Conservation (phyloP, 2,113 vertebrate species). For the Pampusana beccarii region DNA sequence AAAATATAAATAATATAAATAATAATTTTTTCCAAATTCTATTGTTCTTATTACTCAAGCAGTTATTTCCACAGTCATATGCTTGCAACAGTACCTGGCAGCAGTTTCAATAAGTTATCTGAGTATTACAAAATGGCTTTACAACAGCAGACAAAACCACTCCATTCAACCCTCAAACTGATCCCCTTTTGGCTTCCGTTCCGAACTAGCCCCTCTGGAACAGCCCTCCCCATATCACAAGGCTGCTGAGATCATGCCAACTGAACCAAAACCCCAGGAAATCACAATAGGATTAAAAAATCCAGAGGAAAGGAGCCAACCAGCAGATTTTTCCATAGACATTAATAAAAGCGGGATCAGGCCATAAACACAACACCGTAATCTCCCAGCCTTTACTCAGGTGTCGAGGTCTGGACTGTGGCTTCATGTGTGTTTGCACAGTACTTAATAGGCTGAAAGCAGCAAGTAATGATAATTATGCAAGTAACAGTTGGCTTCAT, state of each 20-base stretch:
- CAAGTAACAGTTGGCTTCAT: conserved; percentile 13
- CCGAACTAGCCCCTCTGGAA: neutral
- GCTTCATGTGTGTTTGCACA: neutral
- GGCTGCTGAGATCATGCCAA: conserved; percentile 13
- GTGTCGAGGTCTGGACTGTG: neutral
- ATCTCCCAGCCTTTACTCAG: neutral
- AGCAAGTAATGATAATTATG: neutral
- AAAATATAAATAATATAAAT: neutral
- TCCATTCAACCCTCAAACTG: conserved; percentile 29
- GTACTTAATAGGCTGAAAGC: neutral
- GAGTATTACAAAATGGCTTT: conserved; percentile 37
- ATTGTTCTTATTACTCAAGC: conserved; percentile 40
- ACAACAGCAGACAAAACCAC: conserved; percentile 22
- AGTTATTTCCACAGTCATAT: conserved; percentile 48
- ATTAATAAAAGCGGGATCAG: neutral
- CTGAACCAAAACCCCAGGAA: conserved; percentile 38
- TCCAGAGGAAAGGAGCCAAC: neutral
- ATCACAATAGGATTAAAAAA: conserved; percentile 57
- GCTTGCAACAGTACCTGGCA: conserved; percentile 57
- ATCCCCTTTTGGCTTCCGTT: conserved; percentile 35
- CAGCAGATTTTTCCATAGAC: neutral
- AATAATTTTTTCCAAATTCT: neutral
- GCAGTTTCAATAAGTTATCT: conserved; percentile 32
- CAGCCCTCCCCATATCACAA: conserved; percentile 41
- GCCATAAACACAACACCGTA: neutral